A percentile compares a stretch with the other conserved stretches of the same genome.
phyloP scores from a whole-genome alignment of 2,113 vertebrate species.

The Gambusia holbrooki region DNA sequence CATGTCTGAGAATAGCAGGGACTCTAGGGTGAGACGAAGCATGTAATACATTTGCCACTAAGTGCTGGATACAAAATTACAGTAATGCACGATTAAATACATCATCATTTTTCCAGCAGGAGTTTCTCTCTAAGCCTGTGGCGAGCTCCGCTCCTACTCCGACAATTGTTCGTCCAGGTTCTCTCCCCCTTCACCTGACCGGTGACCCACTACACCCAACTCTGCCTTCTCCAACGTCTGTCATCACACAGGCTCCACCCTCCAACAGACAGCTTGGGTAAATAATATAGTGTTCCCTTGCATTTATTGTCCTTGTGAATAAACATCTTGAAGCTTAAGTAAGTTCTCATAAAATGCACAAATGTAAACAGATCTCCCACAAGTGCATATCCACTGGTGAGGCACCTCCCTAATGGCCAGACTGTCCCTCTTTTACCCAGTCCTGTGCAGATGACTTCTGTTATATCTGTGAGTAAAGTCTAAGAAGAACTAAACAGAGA shows the following conservation, averaged over 20 bases:
- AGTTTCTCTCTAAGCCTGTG: conserved; percentile 82
- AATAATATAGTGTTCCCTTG: conserved; percentile 44
- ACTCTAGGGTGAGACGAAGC: conserved; percentile 67
- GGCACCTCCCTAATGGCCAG: conserved; percentile 96
- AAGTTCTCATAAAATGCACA: not conserved
- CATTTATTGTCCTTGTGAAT: conserved; percentile 14
- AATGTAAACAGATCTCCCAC: conserved; percentile 86
- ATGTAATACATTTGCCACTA: not conserved
- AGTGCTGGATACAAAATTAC: not conserved
- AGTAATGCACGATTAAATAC: not conserved
- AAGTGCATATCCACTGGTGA: conserved; percentile 87
- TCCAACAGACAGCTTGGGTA: conserved; percentile 92
- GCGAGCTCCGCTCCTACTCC: conserved; percentile 89
- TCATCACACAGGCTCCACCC: conserved; percentile 96
- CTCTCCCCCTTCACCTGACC: conserved; percentile 90
- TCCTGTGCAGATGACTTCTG: conserved; percentile 92
- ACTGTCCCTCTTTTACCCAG: conserved; percentile 92
- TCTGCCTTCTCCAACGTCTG: conserved; percentile 94
- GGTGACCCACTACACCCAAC: conserved; percentile 91
- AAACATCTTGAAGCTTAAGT: not conserved
- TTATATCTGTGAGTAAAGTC: conserved; percentile 91
- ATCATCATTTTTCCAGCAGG: conserved; percentile 64
- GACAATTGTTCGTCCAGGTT: conserved; percentile 93
- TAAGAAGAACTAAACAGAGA: not conserved
- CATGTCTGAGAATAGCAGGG: conserved; percentile 76